These are phyloP conservation scores for Drosophila helvetica DNA, from an alignment of 2,888 invertebrate species.

Conservation along the genomic window DNA sequence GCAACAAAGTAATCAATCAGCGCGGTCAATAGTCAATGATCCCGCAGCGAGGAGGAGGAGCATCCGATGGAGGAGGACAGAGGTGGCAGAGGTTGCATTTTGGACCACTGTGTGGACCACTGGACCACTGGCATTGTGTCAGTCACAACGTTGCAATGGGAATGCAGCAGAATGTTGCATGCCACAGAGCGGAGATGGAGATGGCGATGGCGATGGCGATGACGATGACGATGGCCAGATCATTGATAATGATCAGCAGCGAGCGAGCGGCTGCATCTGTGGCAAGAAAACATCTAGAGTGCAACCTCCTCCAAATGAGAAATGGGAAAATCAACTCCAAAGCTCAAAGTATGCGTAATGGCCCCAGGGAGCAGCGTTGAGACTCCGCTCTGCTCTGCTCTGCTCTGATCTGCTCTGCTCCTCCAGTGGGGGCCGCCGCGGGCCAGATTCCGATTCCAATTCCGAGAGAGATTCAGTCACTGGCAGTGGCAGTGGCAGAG, in stretches of 20 bases:
- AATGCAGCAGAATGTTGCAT: conserved; percentile 33
- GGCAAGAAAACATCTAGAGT: conserved; percentile 35
- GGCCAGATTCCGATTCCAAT: conserved; percentile 47
- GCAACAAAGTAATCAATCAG: conserved; percentile 78
- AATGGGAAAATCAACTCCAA: conserved; percentile 48
- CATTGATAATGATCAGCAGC: conserved; percentile 75
- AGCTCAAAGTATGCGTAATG: conserved; percentile 79
- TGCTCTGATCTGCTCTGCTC: conserved; percentile 12
- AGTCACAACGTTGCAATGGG: conserved; percentile 56
- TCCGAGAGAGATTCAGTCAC: not conserved
- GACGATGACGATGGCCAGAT: conserved; percentile 53
- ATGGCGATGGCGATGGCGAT: not conserved
- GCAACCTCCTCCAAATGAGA: conserved; percentile 43
- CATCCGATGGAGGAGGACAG: conserved; percentile 10
- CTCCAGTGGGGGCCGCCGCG: conserved; percentile 58
- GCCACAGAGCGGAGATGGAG: not conserved
- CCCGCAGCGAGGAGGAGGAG: conserved; percentile 30
- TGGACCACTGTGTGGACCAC: conserved; percentile 46
- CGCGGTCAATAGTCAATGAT: conserved; percentile 71
- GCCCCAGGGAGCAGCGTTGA: conserved; percentile 68
- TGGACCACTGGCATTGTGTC: conserved; percentile 60
- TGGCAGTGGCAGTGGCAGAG: not conserved
- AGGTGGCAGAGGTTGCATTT: conserved; percentile 40
- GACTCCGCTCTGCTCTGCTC: conserved; percentile 22
- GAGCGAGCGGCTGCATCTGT: conserved; percentile 29